These are phyloP conservation scores for Gallinago undulata DNA, from an alignment of 2,113 vertebrate species.

Conservation along the genomic window DNA sequence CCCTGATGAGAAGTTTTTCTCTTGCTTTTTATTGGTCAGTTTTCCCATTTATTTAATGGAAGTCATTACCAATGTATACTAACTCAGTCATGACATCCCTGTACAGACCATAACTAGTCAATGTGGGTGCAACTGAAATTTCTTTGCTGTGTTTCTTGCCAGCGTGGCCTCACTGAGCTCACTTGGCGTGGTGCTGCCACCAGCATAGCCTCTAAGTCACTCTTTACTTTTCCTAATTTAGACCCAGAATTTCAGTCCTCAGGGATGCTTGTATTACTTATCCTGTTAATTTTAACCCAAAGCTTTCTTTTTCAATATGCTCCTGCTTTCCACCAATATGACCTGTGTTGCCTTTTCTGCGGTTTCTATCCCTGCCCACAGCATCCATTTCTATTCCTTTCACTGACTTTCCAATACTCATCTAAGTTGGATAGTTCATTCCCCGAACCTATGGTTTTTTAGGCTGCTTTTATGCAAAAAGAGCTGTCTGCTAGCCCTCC, in stretches of 20 bases:
- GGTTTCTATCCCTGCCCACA: too few species aligned
- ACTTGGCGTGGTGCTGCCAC: not conserved
- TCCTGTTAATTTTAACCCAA: not conserved
- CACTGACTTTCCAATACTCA: not conserved
- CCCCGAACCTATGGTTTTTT: not conserved
- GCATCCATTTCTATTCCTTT: not conserved
- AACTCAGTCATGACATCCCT: not conserved
- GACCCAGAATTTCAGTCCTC: not conserved
- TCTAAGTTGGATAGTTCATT: not conserved
- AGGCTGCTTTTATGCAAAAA: not conserved
- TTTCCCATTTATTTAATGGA: not conserved
- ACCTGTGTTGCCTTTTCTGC: not conserved
- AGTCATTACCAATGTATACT: not conserved
- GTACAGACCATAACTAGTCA: too few species aligned
- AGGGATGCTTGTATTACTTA: not conserved
- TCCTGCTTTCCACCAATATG: not conserved
- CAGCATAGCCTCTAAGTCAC: not conserved
- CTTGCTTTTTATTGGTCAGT: not conserved
- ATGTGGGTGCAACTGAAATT: accelerated
- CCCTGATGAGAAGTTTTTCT: not conserved
- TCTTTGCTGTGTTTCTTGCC: not conserved
- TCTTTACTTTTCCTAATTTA: not conserved
- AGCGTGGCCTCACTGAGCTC: not conserved
- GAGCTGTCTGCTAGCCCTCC: not conserved
- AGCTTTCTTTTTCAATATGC: not conserved